Evolutionary conservation across 92 coral and sea anemone genomes (phyloP).

Genomic region (Heliopora coerulea): DNA sequence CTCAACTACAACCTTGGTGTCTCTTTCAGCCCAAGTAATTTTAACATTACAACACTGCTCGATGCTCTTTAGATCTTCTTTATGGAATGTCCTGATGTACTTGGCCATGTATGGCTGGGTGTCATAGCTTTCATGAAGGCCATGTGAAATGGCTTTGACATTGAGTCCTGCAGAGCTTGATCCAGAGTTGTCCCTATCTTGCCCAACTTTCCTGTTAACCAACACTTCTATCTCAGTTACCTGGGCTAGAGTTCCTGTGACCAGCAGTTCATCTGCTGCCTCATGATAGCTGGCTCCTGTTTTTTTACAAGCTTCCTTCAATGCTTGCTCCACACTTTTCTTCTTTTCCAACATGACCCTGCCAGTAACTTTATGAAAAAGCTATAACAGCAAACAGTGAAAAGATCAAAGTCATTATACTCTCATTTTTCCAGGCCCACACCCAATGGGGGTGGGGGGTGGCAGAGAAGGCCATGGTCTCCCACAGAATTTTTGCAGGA

Average conservation of each 20-base stretch:
- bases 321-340: not conserved
- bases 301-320: constrained; percentile 17
- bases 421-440: too few species aligned
- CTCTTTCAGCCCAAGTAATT: constrained; percentile 8
- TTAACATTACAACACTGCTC: constrained; percentile 7
- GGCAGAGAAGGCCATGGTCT: too few species aligned
- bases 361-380: constrained; percentile 30
- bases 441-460: too few species aligned
- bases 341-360: constrained; percentile 10
- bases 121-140: not conserved
- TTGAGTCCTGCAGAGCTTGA: constrained; percentile 2
- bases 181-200: not conserved
- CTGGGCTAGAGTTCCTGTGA: constrained; percentile 21
- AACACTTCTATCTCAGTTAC: not conserved
- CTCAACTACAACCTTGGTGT: not conserved
- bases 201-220: not conserved
- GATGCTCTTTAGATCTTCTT: constrained; percentile 1
- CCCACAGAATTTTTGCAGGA: too few species aligned
- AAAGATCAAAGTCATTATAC: too few species aligned
- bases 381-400: not conserved
- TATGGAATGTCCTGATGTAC: not conserved
- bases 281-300: constrained; percentile 16
- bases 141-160: not conserved
- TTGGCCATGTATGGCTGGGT: constrained; percentile 16
- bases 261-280: constrained; percentile 3